These are phyloP conservation scores for Clanis bilineata DNA, from an alignment of 2,888 invertebrate species.

Conservation along the genomic window DNA sequence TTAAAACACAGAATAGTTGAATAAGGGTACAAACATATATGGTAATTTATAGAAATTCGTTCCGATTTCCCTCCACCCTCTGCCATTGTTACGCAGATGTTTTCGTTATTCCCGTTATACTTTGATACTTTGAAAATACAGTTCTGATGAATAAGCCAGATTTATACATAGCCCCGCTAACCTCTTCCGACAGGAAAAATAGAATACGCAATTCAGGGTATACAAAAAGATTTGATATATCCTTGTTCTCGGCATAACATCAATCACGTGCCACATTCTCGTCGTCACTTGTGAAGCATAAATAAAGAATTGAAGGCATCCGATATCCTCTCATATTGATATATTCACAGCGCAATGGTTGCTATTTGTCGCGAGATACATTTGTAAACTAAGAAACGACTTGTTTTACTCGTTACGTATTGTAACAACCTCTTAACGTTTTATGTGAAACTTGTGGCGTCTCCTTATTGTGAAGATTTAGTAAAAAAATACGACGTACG, in stretches of 20 bases:
- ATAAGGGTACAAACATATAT: too few species aligned
- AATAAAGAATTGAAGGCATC: slow-evolving; percentile 65
- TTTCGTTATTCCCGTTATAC: not conserved
- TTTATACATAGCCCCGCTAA: slow-evolving; percentile 7
- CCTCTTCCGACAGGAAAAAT: slow-evolving; percentile 34
- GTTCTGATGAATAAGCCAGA: slow-evolving; percentile 17
- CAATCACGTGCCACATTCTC: slow-evolving; percentile 64
- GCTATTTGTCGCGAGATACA: slow-evolving; percentile 34
- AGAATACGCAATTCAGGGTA: slow-evolving; percentile 42
- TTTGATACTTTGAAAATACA: slow-evolving; percentile 11
- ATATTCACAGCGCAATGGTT: slow-evolving; percentile 60
- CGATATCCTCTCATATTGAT: slow-evolving; percentile 60
- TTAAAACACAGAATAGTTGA: too few species aligned
- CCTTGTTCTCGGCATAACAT: slow-evolving; percentile 59
- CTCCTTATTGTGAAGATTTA: not conserved
- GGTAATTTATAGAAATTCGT: too few species aligned
- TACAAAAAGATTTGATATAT: slow-evolving; percentile 63
- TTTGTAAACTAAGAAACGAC: slow-evolving; percentile 4
- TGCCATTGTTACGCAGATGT: not conserved
- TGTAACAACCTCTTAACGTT: not conserved
- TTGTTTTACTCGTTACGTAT: not conserved
- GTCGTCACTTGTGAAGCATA: slow-evolving; percentile 61
- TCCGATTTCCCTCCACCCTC: too few species aligned
- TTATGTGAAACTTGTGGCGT: not conserved
- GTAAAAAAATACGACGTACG: too few species aligned